A percentile compares a stretch with the other conserved stretches of the same genome.
Evolutionary conservation across 2,888 invertebrate species (phyloP).

Genomic region (Vandiemenella viatica): DNA sequence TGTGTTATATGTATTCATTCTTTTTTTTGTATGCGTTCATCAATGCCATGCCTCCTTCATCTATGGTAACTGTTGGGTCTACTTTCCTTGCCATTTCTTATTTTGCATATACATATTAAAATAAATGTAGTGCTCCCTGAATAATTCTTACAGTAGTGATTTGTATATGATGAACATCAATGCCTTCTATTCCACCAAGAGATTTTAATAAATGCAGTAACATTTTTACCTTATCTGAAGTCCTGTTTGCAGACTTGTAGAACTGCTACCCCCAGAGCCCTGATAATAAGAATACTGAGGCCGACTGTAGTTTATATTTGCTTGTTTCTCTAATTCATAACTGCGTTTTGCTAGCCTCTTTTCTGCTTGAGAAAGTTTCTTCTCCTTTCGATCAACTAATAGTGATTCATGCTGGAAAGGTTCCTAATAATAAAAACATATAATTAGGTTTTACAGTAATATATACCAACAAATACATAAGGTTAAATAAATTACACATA

Average conservation of each 20-base stretch:
- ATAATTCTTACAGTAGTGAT: neutral
- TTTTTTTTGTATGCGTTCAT: too few relatives aligned
- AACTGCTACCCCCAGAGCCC: conserved; percentile 25
- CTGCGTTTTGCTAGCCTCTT: conserved; percentile 83
- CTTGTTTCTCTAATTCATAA: conserved; percentile 88
- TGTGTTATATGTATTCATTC: too few relatives aligned
- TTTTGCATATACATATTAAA: neutral
- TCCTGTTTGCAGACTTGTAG: conserved; percentile 13
- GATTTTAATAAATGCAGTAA: too few relatives aligned
- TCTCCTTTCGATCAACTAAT: conserved; percentile 84
- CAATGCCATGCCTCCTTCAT: too few relatives aligned
- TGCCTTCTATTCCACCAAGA: too few relatives aligned
- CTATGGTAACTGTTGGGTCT: too few relatives aligned
- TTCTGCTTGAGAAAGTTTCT: conserved; percentile 84
- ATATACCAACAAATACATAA: too few relatives aligned
- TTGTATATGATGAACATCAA: neutral
- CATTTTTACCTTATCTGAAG: conserved; percentile 20
- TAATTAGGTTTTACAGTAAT: too few relatives aligned
- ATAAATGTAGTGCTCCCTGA: too few relatives aligned
- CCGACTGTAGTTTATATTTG: conserved; percentile 38
- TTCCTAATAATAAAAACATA: conserved; percentile 30
- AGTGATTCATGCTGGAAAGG: conserved; percentile 94
- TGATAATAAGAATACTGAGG: conserved; percentile 27
- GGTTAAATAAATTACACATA: too few relatives aligned
- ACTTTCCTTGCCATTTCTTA: neutral